phyloP scores from a whole-genome alignment of 2,888 invertebrate genomes.

The Apamea monoglypha region DNA sequence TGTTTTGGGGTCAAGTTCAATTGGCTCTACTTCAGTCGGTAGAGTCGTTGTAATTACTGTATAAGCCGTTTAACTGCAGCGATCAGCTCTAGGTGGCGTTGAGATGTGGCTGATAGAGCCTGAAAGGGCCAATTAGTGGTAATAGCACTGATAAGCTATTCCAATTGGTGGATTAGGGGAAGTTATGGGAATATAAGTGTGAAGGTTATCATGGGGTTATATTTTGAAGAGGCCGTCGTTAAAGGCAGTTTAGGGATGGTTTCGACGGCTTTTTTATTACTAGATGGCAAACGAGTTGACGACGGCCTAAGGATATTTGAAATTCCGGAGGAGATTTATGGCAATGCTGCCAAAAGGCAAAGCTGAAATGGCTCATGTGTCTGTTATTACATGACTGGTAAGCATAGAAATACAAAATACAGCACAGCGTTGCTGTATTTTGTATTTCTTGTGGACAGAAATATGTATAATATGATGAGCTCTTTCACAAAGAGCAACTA shows the following conservation, averaged over 20 bases:
- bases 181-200: neutral
- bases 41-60: slow-evolving; percentile 31
- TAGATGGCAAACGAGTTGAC: neutral
- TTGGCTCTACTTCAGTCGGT: slow-evolving; percentile 3
- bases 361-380: neutral
- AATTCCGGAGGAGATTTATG: neutral
- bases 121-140: slow-evolving; percentile 4
- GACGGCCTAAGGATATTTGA: neutral
- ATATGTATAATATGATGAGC: neutral
- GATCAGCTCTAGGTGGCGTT: slow-evolving; percentile 4
- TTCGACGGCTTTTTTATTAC: neutral
- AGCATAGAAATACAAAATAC: too few species aligned
- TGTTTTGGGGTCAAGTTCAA: slow-evolving; percentile 54
- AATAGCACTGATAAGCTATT: slow-evolving; percentile 22
- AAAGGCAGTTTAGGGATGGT: neutral
- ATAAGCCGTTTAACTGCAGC: slow-evolving; percentile 15
- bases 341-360: neutral
- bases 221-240: slow-evolving; percentile 2
- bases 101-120: slow-evolving; percentile 2
- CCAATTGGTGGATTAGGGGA: neutral
- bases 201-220: neutral
- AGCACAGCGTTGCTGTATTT: too few species aligned
- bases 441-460: neutral
- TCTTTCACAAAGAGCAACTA: neutral
- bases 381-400: too few species aligned